Evolutionary conservation across 1,140 invertebrate species (phyloP), one percentile per base, ranked within the genome.

Genomic region (Drosophila pandora): DNA sequence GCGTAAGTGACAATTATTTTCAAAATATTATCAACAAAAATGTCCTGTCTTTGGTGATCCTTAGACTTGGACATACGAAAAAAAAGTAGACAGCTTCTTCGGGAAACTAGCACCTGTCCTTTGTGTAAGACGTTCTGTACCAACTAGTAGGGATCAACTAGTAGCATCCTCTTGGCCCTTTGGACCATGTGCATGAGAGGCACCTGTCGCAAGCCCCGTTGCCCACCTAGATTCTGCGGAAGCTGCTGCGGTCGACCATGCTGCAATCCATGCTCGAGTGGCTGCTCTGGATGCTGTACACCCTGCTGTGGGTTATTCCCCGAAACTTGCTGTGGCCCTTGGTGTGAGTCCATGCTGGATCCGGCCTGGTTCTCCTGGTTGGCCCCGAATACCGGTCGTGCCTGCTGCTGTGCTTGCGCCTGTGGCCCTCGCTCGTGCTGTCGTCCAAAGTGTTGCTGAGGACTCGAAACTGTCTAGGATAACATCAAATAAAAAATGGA

Each of bases 341-440:
- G 23, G 17, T 64, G 43, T 69, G 68, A 68, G 37, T 63, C 59
- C 5, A 28, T 25, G n/a, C 21, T 82, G 1, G 74, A 77, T 74
- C 57, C 74, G 0, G 57, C 69, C 17, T 74, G 74, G 74, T 74
- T 62, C 45, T 56, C 41, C 10, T 76, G 77, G 65, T 45, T 80
- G 52, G 49, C 77, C 3, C 76, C 76, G 2, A 50, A 56, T 2
- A 10, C 32, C 9, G 10, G 30, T 10, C 9, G 22, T 2, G 28
- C 65, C 34, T 79, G 58, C 50, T 57, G 69, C 34, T 54, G 25
- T 9, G 39, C 21, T 2, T n/a, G 37, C 28, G 7, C 23, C 32
- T 50, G 52, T 30, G 2, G 10, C 12, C 6, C 32, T 9, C 43
- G 43, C 8, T 10, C 17, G 3, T 52, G 32, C 22, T 43, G 41